Conservation (phyloP, 2,888 invertebrate species). For the Rutpela maculata region DNA sequence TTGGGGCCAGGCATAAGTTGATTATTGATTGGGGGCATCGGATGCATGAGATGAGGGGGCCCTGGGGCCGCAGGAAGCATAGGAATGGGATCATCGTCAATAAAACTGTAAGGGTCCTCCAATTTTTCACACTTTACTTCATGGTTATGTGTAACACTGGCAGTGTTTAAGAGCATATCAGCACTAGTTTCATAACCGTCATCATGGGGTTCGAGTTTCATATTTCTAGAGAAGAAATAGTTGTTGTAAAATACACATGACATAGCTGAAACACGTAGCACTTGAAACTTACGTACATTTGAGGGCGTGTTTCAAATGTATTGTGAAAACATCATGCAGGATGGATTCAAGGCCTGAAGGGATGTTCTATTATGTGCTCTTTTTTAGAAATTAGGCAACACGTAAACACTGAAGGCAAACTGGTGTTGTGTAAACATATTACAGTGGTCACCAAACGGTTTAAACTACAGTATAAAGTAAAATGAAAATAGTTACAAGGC, state of each 20-base stretch:
- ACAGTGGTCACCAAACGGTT: slow-evolving; percentile 59
- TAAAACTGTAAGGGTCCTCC: slow-evolving; percentile 91
- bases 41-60: slow-evolving; percentile 67
- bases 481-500: slow-evolving; percentile 58
- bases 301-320: slow-evolving; percentile 60
- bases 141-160: slow-evolving; percentile 70
- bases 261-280: slow-evolving; percentile 35
- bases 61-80: slow-evolving; percentile 70
- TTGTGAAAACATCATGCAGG: slow-evolving; percentile 60
- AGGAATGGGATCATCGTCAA: slow-evolving; percentile 83
- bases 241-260: slow-evolving; percentile 42
- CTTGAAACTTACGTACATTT: slow-evolving; percentile 54
- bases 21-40: slow-evolving; percentile 71
- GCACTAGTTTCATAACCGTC: slow-evolving; percentile 93
- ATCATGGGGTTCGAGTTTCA: slow-evolving; percentile 84
- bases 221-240: slow-evolving; percentile 67
- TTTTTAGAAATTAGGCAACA: slow-evolving; percentile 63
- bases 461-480: slow-evolving; percentile 47
- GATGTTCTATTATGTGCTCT: slow-evolving; percentile 58
- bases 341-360: slow-evolving; percentile 64
- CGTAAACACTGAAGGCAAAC: slow-evolving; percentile 63
- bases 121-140: slow-evolving; percentile 73
- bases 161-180: slow-evolving; percentile 75
- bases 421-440: slow-evolving; percentile 60
- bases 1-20: slow-evolving; percentile 79